Evolutionary conservation across 2,888 invertebrate genomes (phyloP).

Genomic region (Nebria brevicollis): DNA sequence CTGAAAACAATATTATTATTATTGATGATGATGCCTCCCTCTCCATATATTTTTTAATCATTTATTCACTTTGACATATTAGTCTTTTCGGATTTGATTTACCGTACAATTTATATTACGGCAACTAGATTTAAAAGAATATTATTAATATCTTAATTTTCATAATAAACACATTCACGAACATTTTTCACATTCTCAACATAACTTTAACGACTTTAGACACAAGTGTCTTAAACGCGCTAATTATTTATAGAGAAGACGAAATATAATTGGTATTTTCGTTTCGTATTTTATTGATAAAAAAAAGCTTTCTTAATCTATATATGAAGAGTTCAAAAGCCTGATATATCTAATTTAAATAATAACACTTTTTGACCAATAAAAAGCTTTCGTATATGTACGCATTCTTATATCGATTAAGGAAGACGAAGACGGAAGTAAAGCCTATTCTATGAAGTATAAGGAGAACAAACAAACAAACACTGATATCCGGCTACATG

Average conservation of each 20-base stretch:
- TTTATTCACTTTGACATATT: background rate
- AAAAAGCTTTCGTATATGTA: background rate
- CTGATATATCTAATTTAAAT: no score
- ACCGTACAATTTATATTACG: background rate
- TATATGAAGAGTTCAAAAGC: no score
- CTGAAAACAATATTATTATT: background rate
- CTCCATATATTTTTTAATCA: background rate
- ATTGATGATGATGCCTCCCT: no score
- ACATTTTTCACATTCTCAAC: no score
- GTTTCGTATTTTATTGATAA: no score
- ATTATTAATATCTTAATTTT: no score
- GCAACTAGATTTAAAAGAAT: background rate
- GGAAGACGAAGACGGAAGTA: background rate
- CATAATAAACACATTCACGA: no score
- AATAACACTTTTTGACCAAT: background rate
- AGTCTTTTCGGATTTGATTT: background rate
- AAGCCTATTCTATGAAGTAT: background rate
- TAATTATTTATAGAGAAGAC: no score
- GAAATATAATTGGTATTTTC: no score
- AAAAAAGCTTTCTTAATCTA: no score
- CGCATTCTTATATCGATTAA: background rate
- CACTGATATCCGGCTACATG: constrained; percentile 15
- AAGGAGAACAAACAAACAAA: constrained; percentile 3
- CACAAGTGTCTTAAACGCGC: no score
- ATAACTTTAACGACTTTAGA: no score